These are phyloP conservation scores for Procambarus clarkii DNA, from an alignment of 1,140 invertebrate species.

Conservation along the genomic window DNA sequence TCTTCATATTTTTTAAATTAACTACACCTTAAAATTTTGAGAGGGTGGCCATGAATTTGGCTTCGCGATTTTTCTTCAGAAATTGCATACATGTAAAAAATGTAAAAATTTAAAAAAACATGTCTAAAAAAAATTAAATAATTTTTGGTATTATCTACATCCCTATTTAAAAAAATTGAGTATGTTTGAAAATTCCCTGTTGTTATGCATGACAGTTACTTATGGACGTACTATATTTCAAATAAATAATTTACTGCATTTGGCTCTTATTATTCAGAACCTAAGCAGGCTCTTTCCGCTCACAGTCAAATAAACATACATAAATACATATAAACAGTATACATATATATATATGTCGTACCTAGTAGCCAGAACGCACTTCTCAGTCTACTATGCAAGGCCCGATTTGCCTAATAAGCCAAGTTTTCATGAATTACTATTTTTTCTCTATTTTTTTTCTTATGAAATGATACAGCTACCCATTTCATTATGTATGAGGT, in stretches of 20 bases:
- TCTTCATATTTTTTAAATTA: background rate
- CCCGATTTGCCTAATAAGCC: too few species aligned
- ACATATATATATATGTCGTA: too few species aligned
- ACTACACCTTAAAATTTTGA: background rate
- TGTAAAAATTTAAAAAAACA: background rate
- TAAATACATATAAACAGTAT: too few species aligned
- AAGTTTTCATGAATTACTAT: too few species aligned
- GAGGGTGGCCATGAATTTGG: background rate
- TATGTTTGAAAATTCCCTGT: background rate
- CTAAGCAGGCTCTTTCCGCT: conserved; percentile 13
- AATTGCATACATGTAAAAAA: background rate
- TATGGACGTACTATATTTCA: background rate
- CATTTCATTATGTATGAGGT: too few species aligned
- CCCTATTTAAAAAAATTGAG: background rate
- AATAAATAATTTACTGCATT: background rate
- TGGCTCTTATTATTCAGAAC: background rate
- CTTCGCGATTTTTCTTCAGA: background rate
- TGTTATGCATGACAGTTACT: background rate
- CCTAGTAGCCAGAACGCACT: too few species aligned
- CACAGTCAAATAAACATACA: too few species aligned
- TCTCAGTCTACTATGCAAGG: too few species aligned
- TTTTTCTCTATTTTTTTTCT: too few species aligned
- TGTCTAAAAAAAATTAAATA: background rate
- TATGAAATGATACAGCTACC: too few species aligned
- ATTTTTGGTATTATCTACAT: background rate